A percentile compares a stretch with the other conserved stretches of the same genome.
Evolutionary conservation across 2,113 vertebrate genomes (phyloP).

Genomic region (Melanostigma gelatinosum): DNA sequence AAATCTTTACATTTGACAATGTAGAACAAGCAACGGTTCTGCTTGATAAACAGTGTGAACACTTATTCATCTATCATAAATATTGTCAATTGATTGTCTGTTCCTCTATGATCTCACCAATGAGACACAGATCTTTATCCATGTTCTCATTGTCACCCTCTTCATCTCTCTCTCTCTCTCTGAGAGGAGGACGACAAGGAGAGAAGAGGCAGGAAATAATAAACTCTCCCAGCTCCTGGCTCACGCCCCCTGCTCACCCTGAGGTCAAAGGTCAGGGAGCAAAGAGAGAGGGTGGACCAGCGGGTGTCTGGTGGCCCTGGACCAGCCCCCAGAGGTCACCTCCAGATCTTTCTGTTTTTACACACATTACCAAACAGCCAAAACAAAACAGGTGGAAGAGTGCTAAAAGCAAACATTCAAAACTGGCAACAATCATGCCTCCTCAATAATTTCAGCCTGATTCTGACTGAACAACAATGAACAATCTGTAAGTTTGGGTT

Average conservation of each 20-base stretch:
- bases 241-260: constrained; percentile 86
- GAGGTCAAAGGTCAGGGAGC: constrained; percentile 85
- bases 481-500: background rate
- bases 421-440: constrained; percentile 10
- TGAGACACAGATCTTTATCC: constrained; percentile 33
- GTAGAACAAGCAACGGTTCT: background rate
- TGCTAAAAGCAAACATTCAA: background rate
- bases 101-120: constrained; percentile 1
- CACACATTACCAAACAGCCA: constrained; percentile 11
- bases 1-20: constrained; percentile 1
- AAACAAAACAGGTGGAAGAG: constrained; percentile 14
- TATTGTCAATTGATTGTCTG: background rate
- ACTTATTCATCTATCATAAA: background rate
- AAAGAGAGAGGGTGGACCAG: constrained; percentile 76
- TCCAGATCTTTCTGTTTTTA: constrained; percentile 15
- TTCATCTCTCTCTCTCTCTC: background rate
- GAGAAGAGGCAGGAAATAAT: constrained; percentile 94
- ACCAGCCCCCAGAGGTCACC: constrained; percentile 64
- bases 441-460: background rate
- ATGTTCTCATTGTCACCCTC: no score
- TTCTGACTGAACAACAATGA: background rate
- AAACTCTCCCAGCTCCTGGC: constrained; percentile 91
- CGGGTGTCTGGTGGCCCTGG: constrained; percentile 72
- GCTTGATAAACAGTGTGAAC: background rate
- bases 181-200: constrained; percentile 76